These are phyloP conservation scores for Sinocyclocheilus anophthalmus DNA, from an alignment of 2,113 vertebrate species.

Conservation along the genomic window DNA sequence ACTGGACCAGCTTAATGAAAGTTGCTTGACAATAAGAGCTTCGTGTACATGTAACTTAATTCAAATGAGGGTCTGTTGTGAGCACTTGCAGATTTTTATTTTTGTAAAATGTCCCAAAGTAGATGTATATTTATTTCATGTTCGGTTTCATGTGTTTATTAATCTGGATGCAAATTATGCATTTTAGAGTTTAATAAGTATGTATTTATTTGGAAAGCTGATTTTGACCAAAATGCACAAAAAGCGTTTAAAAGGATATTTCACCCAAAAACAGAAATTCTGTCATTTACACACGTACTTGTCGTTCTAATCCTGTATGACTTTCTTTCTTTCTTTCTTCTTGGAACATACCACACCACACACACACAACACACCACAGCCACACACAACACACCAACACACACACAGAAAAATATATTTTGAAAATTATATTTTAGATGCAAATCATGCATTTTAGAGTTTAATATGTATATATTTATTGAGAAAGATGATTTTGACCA, in stretches of 20 bases:
- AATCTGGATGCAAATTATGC: constrained; percentile 29
- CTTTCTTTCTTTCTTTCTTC: neutral
- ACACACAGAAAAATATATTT: neutral
- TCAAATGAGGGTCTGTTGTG: neutral
- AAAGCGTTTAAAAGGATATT: neutral
- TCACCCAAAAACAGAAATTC: neutral
- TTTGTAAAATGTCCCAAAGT: constrained; percentile 48
- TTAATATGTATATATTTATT: neutral
- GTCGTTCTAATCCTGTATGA: neutral
- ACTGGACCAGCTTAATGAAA: constrained; percentile 37
- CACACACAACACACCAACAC: no score
- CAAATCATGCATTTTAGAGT: constrained; percentile 20
- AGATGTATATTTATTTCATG: constrained; percentile 49
- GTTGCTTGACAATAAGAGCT: neutral
- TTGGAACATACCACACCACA: neutral
- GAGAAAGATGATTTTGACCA: neutral
- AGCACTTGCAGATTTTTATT: constrained; percentile 46
- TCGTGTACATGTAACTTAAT: constrained; percentile 32
- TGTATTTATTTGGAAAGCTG: neutral
- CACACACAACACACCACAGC: no score
- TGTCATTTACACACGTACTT: neutral
- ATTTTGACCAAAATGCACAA: constrained; percentile 15
- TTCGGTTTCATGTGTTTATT: constrained; percentile 16
- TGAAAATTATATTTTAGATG: neutral
- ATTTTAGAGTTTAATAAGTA: constrained; percentile 6